Evolutionary conservation across 2,797 vertebrate genomes (phyloP), one percentile per base, ranked within the genome.

Genomic region (Myotis planiceps): DNA sequence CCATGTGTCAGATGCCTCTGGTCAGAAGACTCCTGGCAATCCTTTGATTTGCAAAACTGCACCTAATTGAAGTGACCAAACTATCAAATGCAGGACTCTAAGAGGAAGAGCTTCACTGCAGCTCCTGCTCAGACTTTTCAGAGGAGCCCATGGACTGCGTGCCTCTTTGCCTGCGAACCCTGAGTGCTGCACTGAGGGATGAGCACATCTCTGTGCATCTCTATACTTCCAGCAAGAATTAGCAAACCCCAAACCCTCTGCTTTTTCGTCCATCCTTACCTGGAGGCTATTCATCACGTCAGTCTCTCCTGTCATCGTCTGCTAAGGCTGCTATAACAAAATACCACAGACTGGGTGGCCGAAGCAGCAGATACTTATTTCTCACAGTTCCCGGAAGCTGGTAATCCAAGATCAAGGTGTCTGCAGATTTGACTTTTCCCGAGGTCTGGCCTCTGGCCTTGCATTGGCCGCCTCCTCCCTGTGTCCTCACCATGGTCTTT

Each of bases 131-230:
- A 23, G 37, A 86, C 42, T 60, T 81, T 68, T 66, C 25, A 3
- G 13, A 78, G 42, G 34, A 83, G 14, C 34, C 9, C 42, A 14
- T 9, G 3, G 27, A 25, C 2, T 6, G 0, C 27, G 4, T 58
- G 12, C 1, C 29, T 80, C 6, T 68, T 29, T 45, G 5, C 8
- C 6, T 37, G 10, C 68, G 29, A 81, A 75, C 4, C 4, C 3
- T 0, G 2, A 53, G 15, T 74, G 4, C 49, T 25, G 3, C 1
- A 3, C 0, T 45, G 9, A 34, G 10, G 27, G 29, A 32, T 32
- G 23, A 53, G 49, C 42, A 53, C 29, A 65, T 29, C 18, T 39
- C 10, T 13, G 4, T 25, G 32, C 6, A 13, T 29, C 6, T 79
- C 27, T 27, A 32, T 13, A 5, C 27, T 60, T 49, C 74, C 4